A percentile compares a stretch with the other conserved stretches of the same genome.
These are phyloP conservation scores for Megaceryle maxima DNA, from an alignment of 2,113 vertebrate genomes.

Conservation along the genomic window DNA sequence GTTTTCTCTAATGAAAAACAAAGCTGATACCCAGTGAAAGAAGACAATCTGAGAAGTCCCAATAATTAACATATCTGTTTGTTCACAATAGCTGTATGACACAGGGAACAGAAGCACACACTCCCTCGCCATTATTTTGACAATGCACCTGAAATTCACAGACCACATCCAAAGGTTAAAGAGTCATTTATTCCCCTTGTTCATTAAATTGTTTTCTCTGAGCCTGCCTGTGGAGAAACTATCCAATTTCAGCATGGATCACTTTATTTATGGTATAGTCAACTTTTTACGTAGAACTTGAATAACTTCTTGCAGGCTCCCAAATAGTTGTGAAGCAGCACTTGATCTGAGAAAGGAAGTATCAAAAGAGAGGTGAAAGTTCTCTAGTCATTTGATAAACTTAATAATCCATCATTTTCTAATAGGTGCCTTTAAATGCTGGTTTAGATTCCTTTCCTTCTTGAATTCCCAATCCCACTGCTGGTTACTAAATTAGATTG, in stretches of 20 bases:
- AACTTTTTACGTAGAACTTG: not conserved
- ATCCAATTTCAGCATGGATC: not conserved
- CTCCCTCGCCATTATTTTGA: not conserved
- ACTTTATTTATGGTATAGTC: not conserved
- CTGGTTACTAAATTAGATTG: not conserved
- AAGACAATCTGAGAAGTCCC: not conserved
- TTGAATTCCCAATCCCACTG: rapidly evolving
- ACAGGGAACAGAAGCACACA: not conserved
- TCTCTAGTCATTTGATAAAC: not conserved
- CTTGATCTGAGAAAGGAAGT: not conserved
- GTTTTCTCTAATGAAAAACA: not conserved
- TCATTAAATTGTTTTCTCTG: not conserved
- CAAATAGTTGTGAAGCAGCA: not conserved
- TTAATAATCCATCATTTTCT: not conserved
- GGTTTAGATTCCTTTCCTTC: not conserved
- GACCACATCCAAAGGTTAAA: not conserved
- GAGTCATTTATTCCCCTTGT: not conserved
- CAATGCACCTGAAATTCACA: not conserved
- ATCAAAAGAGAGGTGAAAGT: not conserved
- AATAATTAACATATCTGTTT: not conserved
- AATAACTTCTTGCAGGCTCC: not conserved
- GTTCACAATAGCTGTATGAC: not conserved
- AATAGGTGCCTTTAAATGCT: not conserved
- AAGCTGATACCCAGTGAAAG: not conserved
- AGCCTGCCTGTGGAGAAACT: not conserved